Evolutionary conservation across 2,888 invertebrate genomes (phyloP), one percentile per base, ranked within the genome.

Genomic region (Idaea dimidiata): DNA sequence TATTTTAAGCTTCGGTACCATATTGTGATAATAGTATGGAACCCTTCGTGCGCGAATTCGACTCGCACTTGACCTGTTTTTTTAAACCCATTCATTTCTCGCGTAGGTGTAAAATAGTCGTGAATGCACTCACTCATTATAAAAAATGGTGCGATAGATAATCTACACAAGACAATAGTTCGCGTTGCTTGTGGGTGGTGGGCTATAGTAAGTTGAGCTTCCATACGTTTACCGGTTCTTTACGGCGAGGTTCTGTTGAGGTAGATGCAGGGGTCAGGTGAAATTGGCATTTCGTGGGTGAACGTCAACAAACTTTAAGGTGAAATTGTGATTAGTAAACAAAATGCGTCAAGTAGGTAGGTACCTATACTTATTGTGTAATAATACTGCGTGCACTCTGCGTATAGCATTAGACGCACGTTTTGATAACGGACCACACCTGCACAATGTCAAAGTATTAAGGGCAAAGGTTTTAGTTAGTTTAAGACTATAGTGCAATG

Each of bases 141-240:
- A 88, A 89, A 84, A 89, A 88, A 89, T 88, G 84, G 83, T 88
- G 84, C n/a, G 83, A 73, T 75, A 84, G 88, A 88, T 87, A 87
- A 87, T 83, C 79, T 74, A 66, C 71, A 72, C 75, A 76, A 88
- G 84, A 89, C 89, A 89, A 89, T 88, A 84, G 88, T 85, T 84
- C 75, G 76, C 77, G 78, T 78, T 79, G 68, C 62, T 66, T 68
- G 86, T 87, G 84, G 87, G 87, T 75, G 81, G 79, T 63, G 61
- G 69, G 62, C 83, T 83, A 81, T 54, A 67, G 0, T 66, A 62
- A 62, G 60, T 54, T 59, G 68, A 70, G 8, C 72, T 62, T 32
- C 56, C 4, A 55, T 7, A 8, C 61, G 55, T 31, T 57, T 60
- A 60, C 53, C 18, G 59, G 24, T 55, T 54, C 60, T 62, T 58